Conservation (phyloP, 1,140 invertebrate genomes). For the Bacillus rossius region DNA sequence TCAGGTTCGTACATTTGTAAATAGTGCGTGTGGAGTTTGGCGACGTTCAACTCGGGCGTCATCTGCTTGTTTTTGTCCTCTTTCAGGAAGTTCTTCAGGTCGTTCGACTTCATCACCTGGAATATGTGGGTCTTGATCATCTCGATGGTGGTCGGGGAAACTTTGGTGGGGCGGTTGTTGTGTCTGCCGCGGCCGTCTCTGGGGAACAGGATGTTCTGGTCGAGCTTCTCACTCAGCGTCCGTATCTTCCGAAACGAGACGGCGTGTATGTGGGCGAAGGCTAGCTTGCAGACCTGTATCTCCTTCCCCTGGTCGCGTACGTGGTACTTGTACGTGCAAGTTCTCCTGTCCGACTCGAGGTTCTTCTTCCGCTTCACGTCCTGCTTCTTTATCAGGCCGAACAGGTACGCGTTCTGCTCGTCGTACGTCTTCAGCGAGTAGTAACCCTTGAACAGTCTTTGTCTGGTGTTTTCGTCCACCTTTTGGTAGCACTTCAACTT, state of each 20-base stretch:
- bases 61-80: slow-evolving; percentile 36
- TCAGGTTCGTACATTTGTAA: slow-evolving; percentile 7
- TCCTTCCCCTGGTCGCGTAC: slow-evolving; percentile 47
- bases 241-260: slow-evolving; percentile 50
- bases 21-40: slow-evolving; percentile 8
- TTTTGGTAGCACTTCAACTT: slow-evolving; percentile 46
- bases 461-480: slow-evolving; percentile 44
- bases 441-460: slow-evolving; percentile 49
- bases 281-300: slow-evolving; percentile 51
- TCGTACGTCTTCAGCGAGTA: slow-evolving; percentile 52
- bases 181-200: slow-evolving; percentile 48
- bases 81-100: slow-evolving; percentile 46
- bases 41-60: slow-evolving; percentile 10
- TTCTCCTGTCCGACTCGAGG: slow-evolving; percentile 45
- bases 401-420: slow-evolving; percentile 53
- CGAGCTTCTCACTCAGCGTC: slow-evolving; percentile 51
- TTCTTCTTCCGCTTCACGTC: slow-evolving; percentile 50
- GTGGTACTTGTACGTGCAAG: slow-evolving; percentile 52
- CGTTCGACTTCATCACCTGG: slow-evolving; percentile 47
- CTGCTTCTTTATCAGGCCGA: slow-evolving; percentile 51
- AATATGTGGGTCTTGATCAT: slow-evolving; percentile 51
- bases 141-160: slow-evolving; percentile 46
- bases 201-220: slow-evolving; percentile 51
- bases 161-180: slow-evolving; percentile 45
- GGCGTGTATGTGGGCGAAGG: slow-evolving; percentile 52